phyloP scores from a whole-genome alignment of 2,113 vertebrate genomes.

The Monarcha castaneiventris region DNA sequence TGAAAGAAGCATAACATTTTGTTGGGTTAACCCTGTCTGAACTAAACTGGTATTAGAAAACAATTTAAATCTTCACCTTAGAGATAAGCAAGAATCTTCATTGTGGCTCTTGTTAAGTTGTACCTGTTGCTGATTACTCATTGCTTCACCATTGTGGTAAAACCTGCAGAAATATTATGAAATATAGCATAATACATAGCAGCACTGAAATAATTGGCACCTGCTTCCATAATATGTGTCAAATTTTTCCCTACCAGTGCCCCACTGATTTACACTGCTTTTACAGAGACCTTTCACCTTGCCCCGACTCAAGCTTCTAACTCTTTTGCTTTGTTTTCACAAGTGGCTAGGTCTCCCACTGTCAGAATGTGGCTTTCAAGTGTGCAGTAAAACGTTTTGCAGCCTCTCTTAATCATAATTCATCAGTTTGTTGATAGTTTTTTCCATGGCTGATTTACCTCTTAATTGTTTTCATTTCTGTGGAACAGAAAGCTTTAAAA shows the following conservation, averaged over 20 bases:
- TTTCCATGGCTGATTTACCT: background rate
- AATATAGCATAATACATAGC: background rate
- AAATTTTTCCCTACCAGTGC: background rate
- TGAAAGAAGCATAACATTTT: background rate
- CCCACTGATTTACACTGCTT: background rate
- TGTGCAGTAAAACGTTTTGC: background rate
- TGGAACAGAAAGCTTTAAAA: constrained; percentile 15
- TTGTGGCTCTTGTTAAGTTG: rapidly evolving
- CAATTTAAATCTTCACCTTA: background rate
- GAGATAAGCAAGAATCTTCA: background rate
- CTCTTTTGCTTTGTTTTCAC: background rate
- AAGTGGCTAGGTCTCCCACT: background rate
- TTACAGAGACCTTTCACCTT: background rate
- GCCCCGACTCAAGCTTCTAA: background rate
- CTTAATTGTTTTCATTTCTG: constrained; percentile 6
- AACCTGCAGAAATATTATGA: background rate
- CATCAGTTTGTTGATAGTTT: background rate
- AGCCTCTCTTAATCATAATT: background rate
- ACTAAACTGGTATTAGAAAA: background rate
- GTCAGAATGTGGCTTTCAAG: background rate
- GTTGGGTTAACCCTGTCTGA: background rate
- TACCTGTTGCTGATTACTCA: background rate
- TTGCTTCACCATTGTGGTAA: background rate
- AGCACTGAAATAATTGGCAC: background rate
- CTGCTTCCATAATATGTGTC: background rate